phyloP scores from a whole-genome alignment of 1,140 invertebrate genomes.

The Drosophila tani region DNA sequence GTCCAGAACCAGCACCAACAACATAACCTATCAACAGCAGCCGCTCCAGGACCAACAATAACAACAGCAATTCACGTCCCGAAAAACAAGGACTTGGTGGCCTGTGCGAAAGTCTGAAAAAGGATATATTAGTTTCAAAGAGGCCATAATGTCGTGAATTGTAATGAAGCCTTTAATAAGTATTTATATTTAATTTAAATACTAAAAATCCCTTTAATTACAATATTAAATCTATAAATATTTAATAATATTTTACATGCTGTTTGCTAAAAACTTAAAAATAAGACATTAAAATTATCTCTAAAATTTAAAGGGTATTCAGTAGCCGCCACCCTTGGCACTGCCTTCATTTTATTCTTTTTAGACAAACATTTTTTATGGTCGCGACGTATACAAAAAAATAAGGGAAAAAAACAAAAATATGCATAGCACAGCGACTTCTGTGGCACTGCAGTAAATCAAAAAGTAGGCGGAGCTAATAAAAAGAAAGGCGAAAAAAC shows the following conservation, averaged over 20 bases:
- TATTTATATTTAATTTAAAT: too few species aligned
- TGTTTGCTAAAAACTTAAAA: too few species aligned
- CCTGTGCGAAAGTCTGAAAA: neutral
- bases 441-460: constrained; percentile 29
- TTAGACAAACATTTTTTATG: constrained; percentile 49
- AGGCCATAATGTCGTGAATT: too few species aligned
- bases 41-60: neutral
- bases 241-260: too few species aligned
- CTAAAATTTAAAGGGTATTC: neutral
- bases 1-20: constrained; percentile 11
- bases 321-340: neutral
- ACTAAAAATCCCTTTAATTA: too few species aligned
- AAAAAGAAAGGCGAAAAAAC: constrained; percentile 8
- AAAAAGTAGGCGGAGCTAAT: constrained; percentile 31
- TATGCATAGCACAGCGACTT: constrained; percentile 43
- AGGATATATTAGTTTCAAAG: neutral
- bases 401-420: constrained; percentile 4
- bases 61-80: constrained; percentile 14
- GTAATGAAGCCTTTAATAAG: too few species aligned
- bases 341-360: constrained; percentile 1
- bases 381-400: constrained; percentile 24
- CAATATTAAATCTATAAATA: too few species aligned
- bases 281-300: neutral
- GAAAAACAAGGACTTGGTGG: neutral
- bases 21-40: constrained; percentile 27